Evolutionary conservation across 35 echinoderm and acorn worm genomes (phyloP).

Genomic region (Anneissia japonica): DNA sequence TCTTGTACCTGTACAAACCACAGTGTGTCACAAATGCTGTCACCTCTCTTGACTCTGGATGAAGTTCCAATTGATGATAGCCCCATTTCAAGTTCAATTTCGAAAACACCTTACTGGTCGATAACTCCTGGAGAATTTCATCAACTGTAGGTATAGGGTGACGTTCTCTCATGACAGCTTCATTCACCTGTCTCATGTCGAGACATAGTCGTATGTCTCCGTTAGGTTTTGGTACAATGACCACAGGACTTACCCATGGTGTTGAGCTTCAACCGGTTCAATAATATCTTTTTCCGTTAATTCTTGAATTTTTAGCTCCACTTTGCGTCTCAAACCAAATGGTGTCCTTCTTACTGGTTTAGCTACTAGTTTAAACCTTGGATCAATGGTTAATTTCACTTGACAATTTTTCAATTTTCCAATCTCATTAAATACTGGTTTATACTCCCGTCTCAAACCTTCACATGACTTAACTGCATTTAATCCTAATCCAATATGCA

Average conservation of each 20-base stretch:
- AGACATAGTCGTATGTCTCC: conserved; percentile 30
- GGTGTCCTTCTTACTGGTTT: too few species aligned
- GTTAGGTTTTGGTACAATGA: neutral
- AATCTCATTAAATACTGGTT: too few species aligned
- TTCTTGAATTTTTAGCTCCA: too few species aligned
- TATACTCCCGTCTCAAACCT: neutral
- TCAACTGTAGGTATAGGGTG: neutral
- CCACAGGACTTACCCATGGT: neutral
- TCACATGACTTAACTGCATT: conserved; percentile 10
- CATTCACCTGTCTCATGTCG: conserved; percentile 16
- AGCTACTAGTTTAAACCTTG: too few species aligned
- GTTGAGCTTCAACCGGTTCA: too few species aligned
- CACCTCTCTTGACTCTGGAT: neutral
- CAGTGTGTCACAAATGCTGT: conserved; percentile 37
- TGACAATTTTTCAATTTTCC: too few species aligned
- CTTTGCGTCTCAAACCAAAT: too few species aligned
- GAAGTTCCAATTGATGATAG: conserved; percentile 28
- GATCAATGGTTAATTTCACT: too few species aligned
- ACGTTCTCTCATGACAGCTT: neutral
- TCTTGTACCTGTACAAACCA: conserved; percentile 24
- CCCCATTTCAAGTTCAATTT: conserved; percentile 7
- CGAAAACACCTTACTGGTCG: neutral
- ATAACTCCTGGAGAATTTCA: neutral
- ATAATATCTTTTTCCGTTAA: too few species aligned
- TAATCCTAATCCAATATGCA: neutral